Base-by-base conservation (phyloP, 2,113 vertebrate species). In the Laticauda colubrina region DNA sequence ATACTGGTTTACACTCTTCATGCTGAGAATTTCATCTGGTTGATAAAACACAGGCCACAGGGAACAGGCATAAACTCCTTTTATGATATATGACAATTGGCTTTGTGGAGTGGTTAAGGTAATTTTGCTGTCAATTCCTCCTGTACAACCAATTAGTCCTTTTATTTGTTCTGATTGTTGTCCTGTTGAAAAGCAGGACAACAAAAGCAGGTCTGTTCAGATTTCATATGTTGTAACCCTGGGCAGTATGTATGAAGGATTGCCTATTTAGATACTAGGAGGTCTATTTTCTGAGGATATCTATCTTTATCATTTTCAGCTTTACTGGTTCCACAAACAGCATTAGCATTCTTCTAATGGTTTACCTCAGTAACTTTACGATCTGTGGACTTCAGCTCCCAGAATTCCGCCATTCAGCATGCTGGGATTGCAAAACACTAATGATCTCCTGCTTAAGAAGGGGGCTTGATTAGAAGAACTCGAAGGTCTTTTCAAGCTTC, bases 261-360 rank as follows among this genome's bases (percentile, higher is more conserved):
- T 92, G 75, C 53, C 89, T 92, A 94, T 43, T 34, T 34, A 91
- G 94, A 93, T 7, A 93, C 48, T 92, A 94, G 94, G 92, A 88
- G 92, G 56, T 53, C 61, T 59, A 90, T 93, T 81, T 81, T 95
- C 94, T 96, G 95, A 81, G 94, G 93, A 96, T 85, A 96, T 94
- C 93, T 45, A 23, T 2, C 8, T 2, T 86, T 94, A 95, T 90
- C 54, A 95, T 95, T 61, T n/a, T 11, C 1, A 53, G 15, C 59
- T 94, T 81, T 81, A 43, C 34, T 81, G 39, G 34, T 81, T 39
- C 34, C 75, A 43, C 34, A 43, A 81, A 43, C 34, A 43, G 75
- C 34, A 43, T 81, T 81, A 81, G 18, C 18, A 39, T 43, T 81
- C 18, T 43, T 81, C 34, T 39, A 21, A 81, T 9, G n/a, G 34